Evolutionary conservation across 1,140 invertebrate genomes (phyloP), one percentile per base, ranked within the genome.

Genomic region (Cyrtorhinus lividipennis): DNA sequence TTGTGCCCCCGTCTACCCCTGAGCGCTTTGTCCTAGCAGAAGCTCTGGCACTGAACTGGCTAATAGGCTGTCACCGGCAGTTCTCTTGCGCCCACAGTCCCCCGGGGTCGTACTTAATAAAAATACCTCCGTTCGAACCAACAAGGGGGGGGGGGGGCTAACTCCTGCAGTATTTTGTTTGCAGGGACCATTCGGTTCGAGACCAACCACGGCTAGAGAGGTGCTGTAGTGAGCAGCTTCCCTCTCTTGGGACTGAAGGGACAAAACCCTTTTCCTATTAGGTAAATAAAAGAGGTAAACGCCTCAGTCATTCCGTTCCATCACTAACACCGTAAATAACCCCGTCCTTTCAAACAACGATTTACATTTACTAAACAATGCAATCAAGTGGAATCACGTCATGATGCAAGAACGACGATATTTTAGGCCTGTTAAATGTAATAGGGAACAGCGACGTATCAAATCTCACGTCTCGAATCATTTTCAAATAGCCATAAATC

Each of bases 51-150:
- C 10, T 53, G 48, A 53, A 53, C 48, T 53, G 48, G 48, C 48
- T 53, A 53, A 53, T 53, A 53, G 48, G 48, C 48, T 53, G 48
- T 53, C 48, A 53, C 48, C 20, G 48, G 18, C 48, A 53, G 48
- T n/a, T n/a, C 38, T 53, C 10, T 20, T 20, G 5, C 18, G 12
- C 20, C 8, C 48, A 5, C 48, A 53, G 10, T 22, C 10, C 48
- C 20, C 48, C 48, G 48, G 20, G 48, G 48, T 53, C 48, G 48
- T 10, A 5, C 48, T 22, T 20, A 13, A 53, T 53, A 53, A 53
- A 53, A 53, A 53, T 53, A 53, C 48, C 48, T 20, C 48, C 5
- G 20, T 15, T 22, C 48, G n/a, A n/a, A n/a, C n/a, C n/a, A n/a
- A n/a, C n/a, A n/a, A n/a, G n/a, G n/a, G n/a, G n/a, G n/a, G n/a